Evolutionary conservation across 2,888 invertebrate species (phyloP).

Genomic region (Caenorhabditis auriculariae): DNA sequence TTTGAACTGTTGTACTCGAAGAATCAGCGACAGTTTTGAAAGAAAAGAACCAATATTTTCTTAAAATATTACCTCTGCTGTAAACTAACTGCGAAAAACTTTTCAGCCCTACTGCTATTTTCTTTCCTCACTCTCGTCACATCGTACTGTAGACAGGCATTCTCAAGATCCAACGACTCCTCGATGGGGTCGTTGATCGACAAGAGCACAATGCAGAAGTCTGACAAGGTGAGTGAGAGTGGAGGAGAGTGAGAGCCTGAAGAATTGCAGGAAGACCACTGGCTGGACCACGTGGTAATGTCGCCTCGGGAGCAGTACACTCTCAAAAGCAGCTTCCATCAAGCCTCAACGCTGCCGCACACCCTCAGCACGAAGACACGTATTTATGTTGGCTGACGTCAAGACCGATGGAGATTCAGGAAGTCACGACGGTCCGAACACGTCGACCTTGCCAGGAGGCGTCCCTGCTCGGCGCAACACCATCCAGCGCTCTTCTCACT

Average conservation of each 20-base stretch:
- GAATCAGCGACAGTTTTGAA: neutral
- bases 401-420: too few relatives aligned
- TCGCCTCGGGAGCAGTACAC: constrained; percentile 15
- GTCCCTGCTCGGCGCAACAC: too few relatives aligned
- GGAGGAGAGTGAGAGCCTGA: constrained; percentile 11
- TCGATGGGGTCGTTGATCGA: constrained; percentile 4
- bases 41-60: neutral
- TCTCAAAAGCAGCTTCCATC: constrained; percentile 12
- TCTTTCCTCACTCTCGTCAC: constrained; percentile 21
- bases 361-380: too few relatives aligned
- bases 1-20: neutral
- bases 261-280: constrained; percentile 5
- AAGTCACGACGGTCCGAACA: too few relatives aligned
- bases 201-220: constrained; percentile 11
- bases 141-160: constrained; percentile 12
- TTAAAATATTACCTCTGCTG: neutral
- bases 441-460: too few relatives aligned
- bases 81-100: neutral
- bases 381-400: too few relatives aligned
- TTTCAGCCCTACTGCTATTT: constrained; percentile 27
- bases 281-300: constrained; percentile 28
- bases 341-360: constrained; percentile 11
- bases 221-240: constrained; percentile 9
- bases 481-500: too few relatives aligned
- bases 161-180: constrained; percentile 3